phyloP scores from a whole-genome alignment of 2,797 vertebrate species.

The Ispidina picta region DNA sequence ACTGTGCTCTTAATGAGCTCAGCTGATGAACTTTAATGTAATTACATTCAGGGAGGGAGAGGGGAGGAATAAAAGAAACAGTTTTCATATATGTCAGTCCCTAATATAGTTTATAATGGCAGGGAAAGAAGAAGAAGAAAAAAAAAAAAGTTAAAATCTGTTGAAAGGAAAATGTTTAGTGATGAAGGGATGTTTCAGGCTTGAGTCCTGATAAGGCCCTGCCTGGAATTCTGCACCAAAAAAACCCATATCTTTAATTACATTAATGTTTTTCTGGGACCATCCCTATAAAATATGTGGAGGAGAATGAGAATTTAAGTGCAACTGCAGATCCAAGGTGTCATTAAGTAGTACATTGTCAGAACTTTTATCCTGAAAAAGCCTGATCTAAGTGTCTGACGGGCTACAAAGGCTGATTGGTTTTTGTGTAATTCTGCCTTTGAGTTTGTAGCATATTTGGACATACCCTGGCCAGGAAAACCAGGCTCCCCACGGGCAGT shows the following conservation, averaged over 20 bases:
- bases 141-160: background rate
- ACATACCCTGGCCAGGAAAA: background rate
- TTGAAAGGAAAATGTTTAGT: background rate
- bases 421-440: background rate
- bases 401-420: background rate
- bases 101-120: background rate
- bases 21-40: conserved; percentile 66
- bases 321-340: background rate
- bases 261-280: background rate
- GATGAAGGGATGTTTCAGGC: background rate
- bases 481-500: background rate
- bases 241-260: background rate
- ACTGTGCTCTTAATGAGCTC: conserved; percentile 54
- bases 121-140: background rate
- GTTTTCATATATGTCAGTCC: background rate
- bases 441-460: background rate
- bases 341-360: background rate
- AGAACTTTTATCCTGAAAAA: background rate
- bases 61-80: conserved; percentile 15
- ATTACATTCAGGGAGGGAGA: conserved; percentile 30
- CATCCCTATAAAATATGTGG: background rate
- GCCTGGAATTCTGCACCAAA: background rate
- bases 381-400: fast-evolving
- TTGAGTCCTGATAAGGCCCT: background rate
- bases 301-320: background rate